Conservation (phyloP, 2,797 vertebrate genomes). For the Gymnopithys bicolor region DNA sequence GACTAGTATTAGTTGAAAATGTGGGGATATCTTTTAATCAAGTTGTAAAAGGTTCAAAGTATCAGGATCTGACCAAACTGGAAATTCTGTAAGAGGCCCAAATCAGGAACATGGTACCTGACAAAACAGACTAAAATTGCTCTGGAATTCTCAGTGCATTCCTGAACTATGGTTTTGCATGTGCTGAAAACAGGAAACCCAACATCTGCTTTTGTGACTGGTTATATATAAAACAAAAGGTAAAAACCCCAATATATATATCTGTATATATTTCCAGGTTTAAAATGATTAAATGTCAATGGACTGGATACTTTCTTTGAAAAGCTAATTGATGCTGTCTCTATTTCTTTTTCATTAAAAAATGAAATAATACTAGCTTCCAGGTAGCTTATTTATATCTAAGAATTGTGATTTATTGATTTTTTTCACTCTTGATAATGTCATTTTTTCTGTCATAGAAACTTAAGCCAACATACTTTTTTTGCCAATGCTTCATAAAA, state of each 20-base stretch:
- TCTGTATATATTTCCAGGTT: not conserved
- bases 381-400: not conserved
- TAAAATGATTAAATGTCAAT: not conserved
- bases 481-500: not conserved
- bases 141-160: not conserved
- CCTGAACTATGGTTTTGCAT: not conserved
- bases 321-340: not conserved
- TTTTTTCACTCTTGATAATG: accelerated
- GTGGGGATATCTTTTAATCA: not conserved
- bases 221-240: not conserved
- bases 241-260: not conserved
- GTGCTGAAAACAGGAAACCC: not conserved
- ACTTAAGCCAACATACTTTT: not conserved
- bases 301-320: not conserved
- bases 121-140: not conserved
- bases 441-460: not conserved
- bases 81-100: not conserved
- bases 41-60: not conserved
- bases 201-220: not conserved
- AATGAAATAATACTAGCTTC: not conserved
- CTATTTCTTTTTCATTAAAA: not conserved
- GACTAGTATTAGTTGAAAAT: not conserved
- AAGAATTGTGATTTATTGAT: not conserved
- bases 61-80: not conserved
- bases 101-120: not conserved